Evolutionary conservation across 2,797 vertebrate genomes (phyloP).

Genomic region (Acanthis flammea): DNA sequence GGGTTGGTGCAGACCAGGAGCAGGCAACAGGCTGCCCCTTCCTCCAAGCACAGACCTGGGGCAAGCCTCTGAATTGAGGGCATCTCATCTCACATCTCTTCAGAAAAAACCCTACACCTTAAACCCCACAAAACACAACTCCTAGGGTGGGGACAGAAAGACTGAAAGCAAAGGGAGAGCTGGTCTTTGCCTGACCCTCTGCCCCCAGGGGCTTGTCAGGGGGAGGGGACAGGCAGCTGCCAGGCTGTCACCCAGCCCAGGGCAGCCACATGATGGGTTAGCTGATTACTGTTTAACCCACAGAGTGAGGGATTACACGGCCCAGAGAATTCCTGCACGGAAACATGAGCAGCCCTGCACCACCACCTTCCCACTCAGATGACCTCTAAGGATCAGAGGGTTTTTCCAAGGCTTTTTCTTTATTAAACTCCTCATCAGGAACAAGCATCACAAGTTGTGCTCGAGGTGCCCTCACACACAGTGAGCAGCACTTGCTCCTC

Average conservation of each 20-base stretch:
- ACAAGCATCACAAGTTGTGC: not conserved
- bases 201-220: accelerated
- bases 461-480: accelerated
- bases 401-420: not conserved
- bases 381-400: slow-evolving; percentile 39
- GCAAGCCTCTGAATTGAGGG: not conserved
- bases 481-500: not conserved
- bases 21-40: not conserved
- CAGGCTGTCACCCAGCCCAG: not conserved
- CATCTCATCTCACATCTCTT: not conserved
- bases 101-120: not conserved
- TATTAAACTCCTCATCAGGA: not conserved
- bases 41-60: not conserved
- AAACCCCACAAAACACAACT: not conserved
- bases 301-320: slow-evolving; percentile 29
- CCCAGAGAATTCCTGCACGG: slow-evolving; percentile 48
- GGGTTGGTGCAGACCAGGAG: not conserved
- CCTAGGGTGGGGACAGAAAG: not conserved
- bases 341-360: slow-evolving; percentile 3
- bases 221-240: not conserved
- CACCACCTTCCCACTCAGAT: not conserved
- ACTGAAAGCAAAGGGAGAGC: not conserved
- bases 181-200: not conserved
- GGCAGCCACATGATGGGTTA: slow-evolving; percentile 24
- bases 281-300: slow-evolving; percentile 63